phyloP scores from a whole-genome alignment of 2,888 invertebrate species.

The Pseudanteris insignis region DNA sequence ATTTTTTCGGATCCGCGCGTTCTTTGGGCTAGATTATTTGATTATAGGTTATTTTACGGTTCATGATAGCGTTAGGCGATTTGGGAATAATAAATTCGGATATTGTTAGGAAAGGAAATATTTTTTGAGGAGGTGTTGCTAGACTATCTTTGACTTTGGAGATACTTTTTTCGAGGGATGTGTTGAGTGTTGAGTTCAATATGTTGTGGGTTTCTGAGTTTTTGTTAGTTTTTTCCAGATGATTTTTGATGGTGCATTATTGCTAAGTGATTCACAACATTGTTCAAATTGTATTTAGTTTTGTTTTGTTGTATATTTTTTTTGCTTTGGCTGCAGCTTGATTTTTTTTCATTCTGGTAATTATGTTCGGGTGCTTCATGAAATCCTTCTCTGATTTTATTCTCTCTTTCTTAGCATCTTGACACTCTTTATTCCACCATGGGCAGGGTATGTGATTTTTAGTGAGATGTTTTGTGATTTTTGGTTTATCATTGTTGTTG shows the following conservation, averaged over 20 bases:
- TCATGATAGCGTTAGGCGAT: no score
- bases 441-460: neutral
- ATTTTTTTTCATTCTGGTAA: constrained; percentile 2
- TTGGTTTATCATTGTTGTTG: no score
- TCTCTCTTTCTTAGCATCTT: constrained; percentile 3
- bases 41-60: no score
- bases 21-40: no score
- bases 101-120: neutral
- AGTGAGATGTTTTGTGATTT: no score
- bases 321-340: constrained; percentile 2
- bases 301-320: neutral
- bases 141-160: neutral
- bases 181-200: constrained; percentile 2
- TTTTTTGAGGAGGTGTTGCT: neutral
- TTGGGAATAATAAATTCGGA: no score
- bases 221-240: constrained; percentile 17
- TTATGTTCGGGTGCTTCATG: neutral
- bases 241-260: neutral
- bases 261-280: neutral
- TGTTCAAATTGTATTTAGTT: constrained; percentile 1
- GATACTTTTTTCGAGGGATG: neutral
- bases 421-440: constrained; percentile 11
- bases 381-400: constrained; percentile 4
- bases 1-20: no score
- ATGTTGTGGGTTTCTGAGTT: neutral